A percentile compares a stretch with the other conserved stretches of the same genome.
Evolutionary conservation across 53 echinoderm and acorn worm species (phyloP).

Genomic region (Astropecten irregularis): DNA sequence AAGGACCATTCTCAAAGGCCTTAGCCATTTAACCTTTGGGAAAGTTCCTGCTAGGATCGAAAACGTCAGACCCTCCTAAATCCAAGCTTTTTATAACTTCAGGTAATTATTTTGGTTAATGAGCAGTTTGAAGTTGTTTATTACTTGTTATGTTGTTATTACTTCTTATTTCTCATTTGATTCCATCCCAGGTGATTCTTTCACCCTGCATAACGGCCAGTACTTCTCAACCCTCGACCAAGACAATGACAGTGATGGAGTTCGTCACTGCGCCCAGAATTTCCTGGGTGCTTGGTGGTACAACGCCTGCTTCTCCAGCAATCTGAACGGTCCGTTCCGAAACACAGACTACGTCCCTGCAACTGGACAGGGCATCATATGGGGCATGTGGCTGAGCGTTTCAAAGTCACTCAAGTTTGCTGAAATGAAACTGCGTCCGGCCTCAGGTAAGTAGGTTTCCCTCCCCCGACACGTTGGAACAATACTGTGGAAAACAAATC

Average conservation of each 20-base stretch:
- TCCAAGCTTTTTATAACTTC: too few relatives aligned
- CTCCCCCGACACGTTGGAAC: not conserved
- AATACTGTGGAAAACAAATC: too few relatives aligned
- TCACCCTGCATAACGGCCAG: slow-evolving; percentile 51
- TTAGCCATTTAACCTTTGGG: too few relatives aligned
- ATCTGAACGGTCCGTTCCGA: slow-evolving; percentile 65
- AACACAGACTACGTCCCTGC: not conserved
- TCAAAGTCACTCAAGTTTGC: not conserved
- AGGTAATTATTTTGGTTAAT: too few relatives aligned
- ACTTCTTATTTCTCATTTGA: too few relatives aligned
- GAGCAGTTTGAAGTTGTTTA: too few relatives aligned
- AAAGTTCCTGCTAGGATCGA: too few relatives aligned
- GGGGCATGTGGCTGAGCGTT: not conserved
- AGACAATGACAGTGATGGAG: slow-evolving; percentile 52
- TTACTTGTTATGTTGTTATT: too few relatives aligned
- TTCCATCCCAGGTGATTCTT: slow-evolving; percentile 68
- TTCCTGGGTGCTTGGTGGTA: slow-evolving; percentile 73
- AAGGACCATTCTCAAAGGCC: too few relatives aligned
- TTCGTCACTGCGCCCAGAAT: slow-evolving; percentile 36
- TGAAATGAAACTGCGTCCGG: slow-evolving; percentile 39
- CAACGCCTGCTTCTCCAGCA: slow-evolving; percentile 39
- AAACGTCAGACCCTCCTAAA: too few relatives aligned
- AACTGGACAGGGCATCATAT: slow-evolving; percentile 6
- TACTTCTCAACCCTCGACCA: slow-evolving; percentile 68
- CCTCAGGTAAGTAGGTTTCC: slow-evolving; percentile 17